These are phyloP conservation scores for Knipowitschia caucasica DNA, from an alignment of 2,797 vertebrate species.

Conservation along the genomic window DNA sequence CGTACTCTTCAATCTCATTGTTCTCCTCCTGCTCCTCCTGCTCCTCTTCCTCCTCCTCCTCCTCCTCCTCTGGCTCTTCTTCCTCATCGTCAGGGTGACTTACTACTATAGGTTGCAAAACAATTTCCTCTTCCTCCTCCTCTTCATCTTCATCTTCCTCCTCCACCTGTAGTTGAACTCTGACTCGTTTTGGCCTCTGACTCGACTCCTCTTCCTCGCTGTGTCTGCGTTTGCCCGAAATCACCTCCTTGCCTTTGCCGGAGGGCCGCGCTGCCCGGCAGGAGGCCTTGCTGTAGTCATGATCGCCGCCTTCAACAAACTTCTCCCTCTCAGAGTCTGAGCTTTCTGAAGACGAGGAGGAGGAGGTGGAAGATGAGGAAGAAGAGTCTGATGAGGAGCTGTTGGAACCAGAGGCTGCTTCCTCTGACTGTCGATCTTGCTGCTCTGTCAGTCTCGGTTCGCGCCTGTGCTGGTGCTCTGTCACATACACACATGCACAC, in stretches of 20 bases:
- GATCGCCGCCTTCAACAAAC: constrained; percentile 91
- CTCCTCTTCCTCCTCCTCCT: constrained; percentile 62
- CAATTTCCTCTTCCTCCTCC: constrained; percentile 60
- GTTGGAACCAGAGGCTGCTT: constrained; percentile 69
- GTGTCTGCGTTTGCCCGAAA: constrained; percentile 55
- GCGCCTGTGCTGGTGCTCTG: constrained; percentile 71
- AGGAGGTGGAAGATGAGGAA: constrained; percentile 69
- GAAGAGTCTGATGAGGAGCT: constrained; percentile 73
- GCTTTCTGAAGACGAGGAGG: constrained; percentile 78
- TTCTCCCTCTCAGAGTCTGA: constrained; percentile 85
- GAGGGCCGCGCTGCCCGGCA: constrained; percentile 62
- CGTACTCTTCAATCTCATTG: constrained; percentile 71
- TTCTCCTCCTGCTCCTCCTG: constrained; percentile 75
- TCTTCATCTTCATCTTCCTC: constrained; percentile 68
- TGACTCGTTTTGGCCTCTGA: constrained; percentile 59
- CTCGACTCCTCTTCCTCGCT: constrained; percentile 37
- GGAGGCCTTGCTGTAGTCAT: constrained; percentile 95
- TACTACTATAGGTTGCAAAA: background rate
- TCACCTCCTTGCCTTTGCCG: constrained; percentile 45
- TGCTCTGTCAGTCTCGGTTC: constrained; percentile 34
- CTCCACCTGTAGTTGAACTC: constrained; percentile 64
- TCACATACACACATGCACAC: too few relatives aligned
- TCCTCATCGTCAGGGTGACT: constrained; percentile 68
- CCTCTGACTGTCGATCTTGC: constrained; percentile 46
- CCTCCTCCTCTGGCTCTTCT: constrained; percentile 71